phyloP scores from a whole-genome alignment of 1,140 invertebrate species.

The Lineus longissimus region DNA sequence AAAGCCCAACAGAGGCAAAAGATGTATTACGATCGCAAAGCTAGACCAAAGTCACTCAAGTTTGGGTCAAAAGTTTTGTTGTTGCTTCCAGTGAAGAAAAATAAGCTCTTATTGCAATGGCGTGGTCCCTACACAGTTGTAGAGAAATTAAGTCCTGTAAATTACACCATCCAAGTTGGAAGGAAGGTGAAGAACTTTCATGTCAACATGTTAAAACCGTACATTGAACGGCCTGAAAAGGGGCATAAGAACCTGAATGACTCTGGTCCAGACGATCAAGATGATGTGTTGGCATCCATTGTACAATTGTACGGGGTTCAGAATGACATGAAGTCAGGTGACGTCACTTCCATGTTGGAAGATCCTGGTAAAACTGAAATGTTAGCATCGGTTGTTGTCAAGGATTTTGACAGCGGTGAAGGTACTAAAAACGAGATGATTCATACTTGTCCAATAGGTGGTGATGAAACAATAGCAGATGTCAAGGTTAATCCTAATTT shows the following conservation, averaged over 20 bases:
- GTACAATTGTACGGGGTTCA: neutral
- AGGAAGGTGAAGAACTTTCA: neutral
- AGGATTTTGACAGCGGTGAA: too few species aligned
- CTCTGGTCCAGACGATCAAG: neutral
- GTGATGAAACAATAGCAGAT: conserved; percentile 1
- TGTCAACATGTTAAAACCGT: conserved; percentile 1
- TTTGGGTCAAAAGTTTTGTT: neutral
- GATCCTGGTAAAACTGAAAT: too few species aligned
- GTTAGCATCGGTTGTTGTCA: too few species aligned
- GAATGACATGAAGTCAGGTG: too few species aligned
- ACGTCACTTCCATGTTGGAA: too few species aligned
- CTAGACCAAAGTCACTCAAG: neutral
- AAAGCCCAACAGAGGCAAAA: neutral
- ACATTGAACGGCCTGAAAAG: neutral
- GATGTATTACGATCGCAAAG: neutral
- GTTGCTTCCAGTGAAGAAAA: neutral
- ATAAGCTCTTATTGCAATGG: conserved; percentile 3
- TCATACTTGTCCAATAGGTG: too few species aligned
- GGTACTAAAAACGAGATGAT: too few species aligned
- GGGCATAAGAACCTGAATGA: neutral
- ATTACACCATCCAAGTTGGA: neutral
- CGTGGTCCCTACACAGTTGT: neutral
- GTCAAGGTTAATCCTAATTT: neutral
- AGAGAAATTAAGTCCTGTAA: neutral
- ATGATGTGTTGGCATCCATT: neutral